Evolutionary conservation across 2,888 invertebrate genomes (phyloP), one percentile per base, ranked within the genome.

Genomic region (Chouioia cunea): DNA sequence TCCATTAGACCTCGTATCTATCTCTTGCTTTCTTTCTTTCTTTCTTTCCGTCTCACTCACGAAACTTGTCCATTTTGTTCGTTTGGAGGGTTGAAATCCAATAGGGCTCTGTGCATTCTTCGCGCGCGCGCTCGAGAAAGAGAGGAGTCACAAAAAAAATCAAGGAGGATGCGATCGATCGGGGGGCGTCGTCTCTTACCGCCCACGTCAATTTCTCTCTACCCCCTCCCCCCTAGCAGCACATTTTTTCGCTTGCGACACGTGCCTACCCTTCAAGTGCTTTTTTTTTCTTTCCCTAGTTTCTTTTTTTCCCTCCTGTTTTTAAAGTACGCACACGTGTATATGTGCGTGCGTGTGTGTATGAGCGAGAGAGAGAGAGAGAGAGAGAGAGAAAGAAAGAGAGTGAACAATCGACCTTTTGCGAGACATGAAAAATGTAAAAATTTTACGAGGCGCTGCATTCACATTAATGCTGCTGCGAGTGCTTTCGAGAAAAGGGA

Each of bases 91-190:
- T 44, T 54, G 43, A 23, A 16, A 56, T 23, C 56, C 44, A 14
- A 16, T 43, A 27, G 46, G 14, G 43, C 36, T 36, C 6, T n/a
- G 44, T 62, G 73, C 71, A 74, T 71, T 74, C 75, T 76, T 69
- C 71, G 70, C n/a, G 73, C 64, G 64, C 47, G 70, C 73, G 70
- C 48, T 36, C 58, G 43, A 23, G 36, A 23, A 57, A 47, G 47
- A 56, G 62, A 73, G 58, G 27, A 70, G 74, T 1, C 6, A 36
- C 6, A 6, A 10, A 36, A 10, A 36, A 79, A 78, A 80, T 79
- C 78, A 74, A 70, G 77, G 67, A 74, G 76, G 69, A 56, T 63
- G 71, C 74, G 78, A 79, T 79, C 78, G 76, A 76, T 43, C 50
- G 68, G 66, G 65, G 71, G 73, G 73, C 67, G 71, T 36, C 36